Conservation (phyloP, 2,113 vertebrate species). For the Hiodon alosoides region DNA sequence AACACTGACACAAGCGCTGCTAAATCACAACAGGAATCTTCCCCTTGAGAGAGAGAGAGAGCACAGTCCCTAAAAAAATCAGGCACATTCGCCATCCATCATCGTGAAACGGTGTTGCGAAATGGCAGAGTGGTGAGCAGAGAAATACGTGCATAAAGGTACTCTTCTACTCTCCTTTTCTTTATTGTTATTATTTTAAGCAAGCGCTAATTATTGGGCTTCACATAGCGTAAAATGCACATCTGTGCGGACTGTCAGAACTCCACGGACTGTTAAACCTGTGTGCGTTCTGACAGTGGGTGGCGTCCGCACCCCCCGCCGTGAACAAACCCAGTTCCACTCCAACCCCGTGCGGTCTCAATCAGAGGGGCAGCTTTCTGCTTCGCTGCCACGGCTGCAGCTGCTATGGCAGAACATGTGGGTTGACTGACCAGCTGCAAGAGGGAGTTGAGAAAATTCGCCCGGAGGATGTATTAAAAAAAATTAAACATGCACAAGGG, state of each 20-base stretch:
- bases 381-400: not conserved
- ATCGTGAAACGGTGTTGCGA: not conserved
- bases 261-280: conserved; percentile 67
- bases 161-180: conserved; percentile 4
- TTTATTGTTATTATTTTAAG: conserved; percentile 47
- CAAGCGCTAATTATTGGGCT: conserved; percentile 80
- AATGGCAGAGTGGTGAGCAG: conserved; percentile 3
- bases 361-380: not conserved
- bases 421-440: too few relatives aligned
- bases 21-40: not conserved
- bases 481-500: too few relatives aligned
- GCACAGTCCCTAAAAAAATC: conserved; percentile 1
- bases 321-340: conserved; percentile 14
- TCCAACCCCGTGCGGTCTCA: not conserved
- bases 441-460: too few relatives aligned
- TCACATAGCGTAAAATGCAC: conserved; percentile 76
- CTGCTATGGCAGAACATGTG: too few relatives aligned
- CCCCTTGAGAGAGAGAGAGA: not conserved
- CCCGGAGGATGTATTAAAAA: too few relatives aligned
- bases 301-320: conserved; percentile 47
- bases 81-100: conserved; percentile 7
- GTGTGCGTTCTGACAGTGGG: conserved; percentile 71
- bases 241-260: conserved; percentile 74
- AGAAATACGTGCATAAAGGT: not conserved
- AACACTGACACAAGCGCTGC: conserved; percentile 14